These are phyloP conservation scores for Gephyroberyx darwinii DNA, from an alignment of 2,797 vertebrate species.

Conservation along the genomic window DNA sequence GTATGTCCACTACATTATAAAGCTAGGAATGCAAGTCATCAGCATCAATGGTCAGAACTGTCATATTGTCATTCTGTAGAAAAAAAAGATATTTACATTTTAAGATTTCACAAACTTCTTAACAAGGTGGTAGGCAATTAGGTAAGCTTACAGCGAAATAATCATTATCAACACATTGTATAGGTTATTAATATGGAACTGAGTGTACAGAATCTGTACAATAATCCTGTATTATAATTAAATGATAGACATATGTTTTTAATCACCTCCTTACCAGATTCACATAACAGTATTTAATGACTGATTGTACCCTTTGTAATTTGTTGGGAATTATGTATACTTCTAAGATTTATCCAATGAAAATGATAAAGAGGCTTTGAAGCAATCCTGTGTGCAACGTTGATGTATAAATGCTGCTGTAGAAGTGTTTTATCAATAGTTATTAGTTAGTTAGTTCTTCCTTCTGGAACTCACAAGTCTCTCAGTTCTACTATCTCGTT, in stretches of 20 bases:
- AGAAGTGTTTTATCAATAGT: too few species aligned
- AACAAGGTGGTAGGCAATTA: slow-evolving; percentile 14
- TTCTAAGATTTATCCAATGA: slow-evolving; percentile 9
- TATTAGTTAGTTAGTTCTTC: too few species aligned
- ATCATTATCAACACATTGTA: slow-evolving; percentile 21
- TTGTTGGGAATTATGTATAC: slow-evolving; percentile 2
- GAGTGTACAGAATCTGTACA: slow-evolving; percentile 25
- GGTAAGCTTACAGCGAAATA: slow-evolving; percentile 14
- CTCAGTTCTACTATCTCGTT: background rate
- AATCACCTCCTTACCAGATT: slow-evolving; percentile 27
- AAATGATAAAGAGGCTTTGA: slow-evolving; percentile 14
- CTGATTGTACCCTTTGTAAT: slow-evolving; percentile 28
- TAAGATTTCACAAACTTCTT: slow-evolving; percentile 27
- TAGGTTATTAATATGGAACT: slow-evolving; percentile 31
- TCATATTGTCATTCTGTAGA: background rate
- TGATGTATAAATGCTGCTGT: too few species aligned
- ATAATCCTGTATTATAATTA: slow-evolving; percentile 43
- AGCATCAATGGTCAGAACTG: slow-evolving; percentile 18
- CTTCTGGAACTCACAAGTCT: background rate
- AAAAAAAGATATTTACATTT: background rate
- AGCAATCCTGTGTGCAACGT: slow-evolving; percentile 3
- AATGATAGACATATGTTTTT: slow-evolving; percentile 22
- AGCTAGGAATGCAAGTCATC: slow-evolving; percentile 9
- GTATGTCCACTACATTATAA: background rate
- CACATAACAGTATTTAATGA: slow-evolving; percentile 48